These are phyloP conservation scores for Microcebus jonahi DNA, from an alignment of 2,113 vertebrate genomes.

Conservation along the genomic window DNA sequence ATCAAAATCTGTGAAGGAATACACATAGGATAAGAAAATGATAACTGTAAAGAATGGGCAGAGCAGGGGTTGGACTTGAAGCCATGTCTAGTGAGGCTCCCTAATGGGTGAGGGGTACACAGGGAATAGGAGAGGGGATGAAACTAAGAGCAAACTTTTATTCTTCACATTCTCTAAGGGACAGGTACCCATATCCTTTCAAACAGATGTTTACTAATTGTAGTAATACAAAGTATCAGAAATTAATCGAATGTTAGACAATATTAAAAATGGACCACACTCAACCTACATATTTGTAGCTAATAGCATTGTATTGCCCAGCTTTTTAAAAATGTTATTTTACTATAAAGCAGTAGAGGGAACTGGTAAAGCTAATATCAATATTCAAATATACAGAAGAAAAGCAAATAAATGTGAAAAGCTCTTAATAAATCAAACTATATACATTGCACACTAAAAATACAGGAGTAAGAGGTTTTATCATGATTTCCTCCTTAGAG, in stretches of 20 bases:
- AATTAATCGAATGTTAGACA: background rate
- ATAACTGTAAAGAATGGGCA: background rate
- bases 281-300: background rate
- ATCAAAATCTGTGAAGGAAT: background rate
- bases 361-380: background rate
- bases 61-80: background rate
- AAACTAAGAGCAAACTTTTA: background rate
- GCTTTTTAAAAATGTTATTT: slow-evolving; percentile 15
- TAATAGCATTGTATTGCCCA: background rate
- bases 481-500: background rate
- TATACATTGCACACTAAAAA: background rate
- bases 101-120: background rate
- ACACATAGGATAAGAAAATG: background rate
- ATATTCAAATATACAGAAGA: background rate
- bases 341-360: background rate
- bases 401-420: background rate
- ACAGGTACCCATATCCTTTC: background rate
- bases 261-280: background rate
- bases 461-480: background rate
- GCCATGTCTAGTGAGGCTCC: background rate
- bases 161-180: background rate
- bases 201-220: background rate
- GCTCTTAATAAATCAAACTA: background rate
- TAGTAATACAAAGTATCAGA: background rate
- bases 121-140: background rate